Evolutionary conservation across 2,888 invertebrate species (phyloP), one percentile per base, ranked within the genome.

Genomic region (Sussaba pulchella): DNA sequence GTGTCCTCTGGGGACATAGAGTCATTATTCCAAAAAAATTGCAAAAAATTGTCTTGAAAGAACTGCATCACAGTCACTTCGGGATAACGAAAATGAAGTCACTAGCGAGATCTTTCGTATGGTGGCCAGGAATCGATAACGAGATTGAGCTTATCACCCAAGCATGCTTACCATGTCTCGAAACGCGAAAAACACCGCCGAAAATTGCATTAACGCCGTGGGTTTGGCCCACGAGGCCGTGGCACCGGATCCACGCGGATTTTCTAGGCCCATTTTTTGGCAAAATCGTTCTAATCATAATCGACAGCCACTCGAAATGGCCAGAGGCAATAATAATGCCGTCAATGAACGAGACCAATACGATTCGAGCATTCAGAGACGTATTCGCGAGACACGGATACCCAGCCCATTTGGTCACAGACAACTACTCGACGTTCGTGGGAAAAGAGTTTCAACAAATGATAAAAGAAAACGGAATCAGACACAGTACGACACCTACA

Each of bases 291-390:
- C 66, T 88, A 8, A 54, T 87, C 2, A 31, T 82, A 6, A 75
- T 88, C 0, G 88, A 87, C 57, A 86, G 85, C 17, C 83, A 84
- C 64, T 86, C 86, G 47, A 88, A 87, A 78, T 89, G 87, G 87
- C 79, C 87, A 5, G 87, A 87, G 67, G 81, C 85, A 9, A 43
- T 57, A 17, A 54, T 79, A n/a, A 54, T 70, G 41, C 52, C 41
- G 50, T 31, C 64, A 17, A 82, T 85, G 21, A 84, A 85, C 24
- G 83, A 84, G 24, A 74, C 81, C 61, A 17, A 36, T 10, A 88
- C 85, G 2, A 85, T 86, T 3, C 12, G 47, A 47, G 39, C 83
- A 17, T 77, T 88, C 9, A 52, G 83, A 26, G 66, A 85, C 4
- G 75, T 87, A 6, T 88, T 87, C 54, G 45, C 84, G 1, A 41